Conservation (phyloP, 2,888 invertebrate species). For the Colletes collaris region DNA sequence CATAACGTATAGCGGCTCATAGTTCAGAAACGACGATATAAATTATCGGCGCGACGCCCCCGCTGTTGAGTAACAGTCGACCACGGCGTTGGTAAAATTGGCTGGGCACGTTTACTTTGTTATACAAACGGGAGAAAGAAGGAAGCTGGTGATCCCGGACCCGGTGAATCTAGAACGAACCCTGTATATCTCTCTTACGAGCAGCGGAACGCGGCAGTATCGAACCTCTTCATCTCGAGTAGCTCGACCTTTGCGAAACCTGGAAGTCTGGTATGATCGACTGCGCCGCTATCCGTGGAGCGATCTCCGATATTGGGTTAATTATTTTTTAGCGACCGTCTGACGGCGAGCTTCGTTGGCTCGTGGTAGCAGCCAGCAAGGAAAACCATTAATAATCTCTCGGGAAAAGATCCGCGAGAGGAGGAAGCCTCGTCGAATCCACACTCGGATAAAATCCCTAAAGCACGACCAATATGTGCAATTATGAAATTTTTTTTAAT, state of each 20-base stretch:
- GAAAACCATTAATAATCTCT: background rate
- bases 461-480: too few relatives aligned
- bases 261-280: conserved; percentile 37
- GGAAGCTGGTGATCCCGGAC: conserved; percentile 51
- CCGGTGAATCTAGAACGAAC: conserved; percentile 67
- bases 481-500: too few relatives aligned
- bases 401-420: background rate
- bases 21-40: conserved; percentile 38
- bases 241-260: conserved; percentile 48
- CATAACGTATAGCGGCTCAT: too few relatives aligned
- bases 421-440: background rate
- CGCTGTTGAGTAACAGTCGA: conserved; percentile 40
- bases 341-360: background rate
- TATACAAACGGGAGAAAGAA: conserved; percentile 51
- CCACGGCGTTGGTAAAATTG: conserved; percentile 50
- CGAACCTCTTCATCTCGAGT: conserved; percentile 29
- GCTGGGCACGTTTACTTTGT: conserved; percentile 15
- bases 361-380: background rate
- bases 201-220: conserved; percentile 32
- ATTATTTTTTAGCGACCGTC: conserved; percentile 40
- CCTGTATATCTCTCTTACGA: conserved; percentile 22
- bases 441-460: too few relatives aligned
- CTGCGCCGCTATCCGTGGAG: conserved; percentile 16
- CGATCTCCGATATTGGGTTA: conserved; percentile 26
- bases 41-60: conserved; percentile 44